Conservation (phyloP, 2,797 vertebrate species). For the Scleropages formosus region DNA sequence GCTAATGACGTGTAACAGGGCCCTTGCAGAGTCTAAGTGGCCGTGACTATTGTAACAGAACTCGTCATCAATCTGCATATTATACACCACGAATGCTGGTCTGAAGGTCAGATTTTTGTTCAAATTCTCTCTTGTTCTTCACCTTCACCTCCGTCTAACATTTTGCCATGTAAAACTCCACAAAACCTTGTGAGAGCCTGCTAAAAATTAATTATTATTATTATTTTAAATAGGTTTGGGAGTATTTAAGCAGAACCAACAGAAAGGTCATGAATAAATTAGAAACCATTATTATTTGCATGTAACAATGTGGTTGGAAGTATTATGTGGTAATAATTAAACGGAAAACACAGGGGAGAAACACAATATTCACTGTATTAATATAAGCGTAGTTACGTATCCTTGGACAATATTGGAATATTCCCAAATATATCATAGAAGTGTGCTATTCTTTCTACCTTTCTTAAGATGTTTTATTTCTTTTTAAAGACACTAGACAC, state of each 20-base stretch:
- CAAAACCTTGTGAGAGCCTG: slow-evolving; percentile 9
- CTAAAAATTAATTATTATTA: slow-evolving; percentile 6
- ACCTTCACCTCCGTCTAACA: slow-evolving; percentile 13
- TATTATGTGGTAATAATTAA: slow-evolving; percentile 14
- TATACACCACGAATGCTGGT: no score
- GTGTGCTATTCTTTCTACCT: no score
- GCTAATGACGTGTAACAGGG: no score
- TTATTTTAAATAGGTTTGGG: slow-evolving; percentile 22
- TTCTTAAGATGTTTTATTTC: neutral
- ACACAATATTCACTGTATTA: neutral
- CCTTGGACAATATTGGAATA: neutral
- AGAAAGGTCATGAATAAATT: slow-evolving; percentile 24
- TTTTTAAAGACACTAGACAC: neutral
- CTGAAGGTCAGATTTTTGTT: neutral
- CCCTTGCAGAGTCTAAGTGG: no score
- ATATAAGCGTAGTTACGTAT: neutral
- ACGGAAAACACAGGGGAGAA: slow-evolving; percentile 7
- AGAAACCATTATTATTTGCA: slow-evolving; percentile 11
- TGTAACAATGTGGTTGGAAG: neutral
- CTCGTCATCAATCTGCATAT: no score
- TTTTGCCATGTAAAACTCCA: neutral
- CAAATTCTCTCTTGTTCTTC: neutral
- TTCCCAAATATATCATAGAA: slow-evolving; percentile 5
- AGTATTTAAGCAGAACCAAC: slow-evolving; percentile 18
- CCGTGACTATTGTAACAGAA: no score